Base-by-base conservation (phyloP, 2,113 vertebrate species). In the Oryzias javanicus region DNA sequence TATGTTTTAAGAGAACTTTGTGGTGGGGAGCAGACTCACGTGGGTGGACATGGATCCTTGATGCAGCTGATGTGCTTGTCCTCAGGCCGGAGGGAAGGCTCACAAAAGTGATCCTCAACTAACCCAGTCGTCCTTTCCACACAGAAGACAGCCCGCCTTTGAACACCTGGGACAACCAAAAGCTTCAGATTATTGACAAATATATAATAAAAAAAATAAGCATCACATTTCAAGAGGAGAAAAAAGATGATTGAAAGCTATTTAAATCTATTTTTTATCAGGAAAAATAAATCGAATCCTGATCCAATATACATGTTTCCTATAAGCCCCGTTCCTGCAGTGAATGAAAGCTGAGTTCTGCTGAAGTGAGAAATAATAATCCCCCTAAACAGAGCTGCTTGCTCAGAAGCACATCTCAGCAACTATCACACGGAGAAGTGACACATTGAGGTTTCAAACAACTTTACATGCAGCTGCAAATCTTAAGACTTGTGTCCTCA, bases 1-100 rank as follows among this genome's bases (percentile, higher is more conserved):
- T 22, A 22, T 3, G 22, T 22, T 22, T 22, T 22, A 2, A 22
- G 3, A 22, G 22, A 3, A 22, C 22, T 22, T 22, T 22, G 22
- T 22, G 4, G 15, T 0, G 42, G 65, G 3, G 0, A 10, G 44
- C 10, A 14, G 29, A 67, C 82, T 67, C 83, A 98, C 97, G 90
- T 89, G 62, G 95, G 89, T 0, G 95, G 96, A 81, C 97, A 99
- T 2, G 90, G 91, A 42, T 94, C 93, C 85, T 93, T 91, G 0
- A 78, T 91, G 78, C 97, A 98, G 2, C 74, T 87, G 76, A 92
- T 90, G 62, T 88, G 92, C 69, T 77, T 91, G 70, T 95, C 92
- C 0, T 96, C 92, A 0, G 95, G 96, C 35, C 91, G 91, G 45
- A 72, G 88, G 14, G 90, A 74, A 0, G 83, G 73, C 1, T 96